Evolutionary conservation across 2,797 vertebrate genomes (phyloP), one percentile per base, ranked within the genome.

Genomic region (Tokudaia tokunoshimensis): DNA sequence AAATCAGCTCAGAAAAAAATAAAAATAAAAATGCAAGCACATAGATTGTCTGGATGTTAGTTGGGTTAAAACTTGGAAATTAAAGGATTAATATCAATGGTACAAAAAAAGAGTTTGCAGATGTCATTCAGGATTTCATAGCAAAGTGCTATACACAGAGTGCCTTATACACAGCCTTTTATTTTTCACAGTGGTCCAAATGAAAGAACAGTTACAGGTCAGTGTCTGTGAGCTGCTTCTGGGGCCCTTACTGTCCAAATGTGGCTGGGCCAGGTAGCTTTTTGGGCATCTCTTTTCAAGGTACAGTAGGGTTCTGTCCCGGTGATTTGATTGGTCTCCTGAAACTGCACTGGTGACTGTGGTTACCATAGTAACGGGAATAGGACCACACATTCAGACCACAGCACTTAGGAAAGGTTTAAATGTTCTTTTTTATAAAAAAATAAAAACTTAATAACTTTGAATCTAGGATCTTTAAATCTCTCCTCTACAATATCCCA

Each of bases 11-110:
- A 85, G 50, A 57, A 67, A 88, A 88, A 87, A 84, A 52, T 52
- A 78, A 29, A 31, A 63, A 70, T 17, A n/a, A 72, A 20, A 37
- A 20, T 20, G 17, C 7, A 37, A 95, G 7, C 29, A 65, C 31
- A 72, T 78, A 57, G 74, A 92, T 82, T 70, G 10, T 87, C 29
- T 91, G 29, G 29, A 52, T 86, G n/a, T 79, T 41, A 82, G 7
- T 34, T 84, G 82, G 20, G 41, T 61, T 89, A 26, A 93, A 85
- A 97, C 37, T 9, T 47, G 89, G 31, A 92, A 75, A 89, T 75
- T 81, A 75, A 94, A 47, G 4, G 20, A 61, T 41, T 80, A 67
- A 47, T 67, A 52, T 57, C 57, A 86, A 63, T 6, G 3, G 6
- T 44, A 92, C 57, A 19, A 90, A 70, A 70, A 93, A 84, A 52